Conservation (phyloP, 2,113 vertebrate species). For the Rafetus swinhoei region DNA sequence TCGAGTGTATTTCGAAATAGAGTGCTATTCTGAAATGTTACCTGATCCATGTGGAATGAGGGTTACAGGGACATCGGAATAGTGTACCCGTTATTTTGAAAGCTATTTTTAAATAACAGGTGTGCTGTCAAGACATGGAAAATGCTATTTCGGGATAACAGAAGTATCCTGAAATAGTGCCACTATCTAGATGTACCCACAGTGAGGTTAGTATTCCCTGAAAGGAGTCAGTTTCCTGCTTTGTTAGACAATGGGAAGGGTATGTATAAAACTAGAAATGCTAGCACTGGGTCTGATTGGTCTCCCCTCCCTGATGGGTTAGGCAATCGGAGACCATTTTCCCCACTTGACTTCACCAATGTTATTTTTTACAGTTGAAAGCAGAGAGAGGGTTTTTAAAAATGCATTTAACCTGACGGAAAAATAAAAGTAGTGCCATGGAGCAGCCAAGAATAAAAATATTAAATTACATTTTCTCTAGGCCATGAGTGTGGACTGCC, state of each 20-base stretch:
- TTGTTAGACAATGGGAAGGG: accelerated
- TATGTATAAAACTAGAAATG: not conserved
- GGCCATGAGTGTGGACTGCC: not conserved
- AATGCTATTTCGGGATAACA: too few species aligned
- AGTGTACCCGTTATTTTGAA: too few species aligned
- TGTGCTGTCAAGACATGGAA: too few species aligned
- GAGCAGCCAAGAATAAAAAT: not conserved
- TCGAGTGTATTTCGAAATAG: too few species aligned
- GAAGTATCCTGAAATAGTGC: too few species aligned
- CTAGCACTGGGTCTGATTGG: not conserved
- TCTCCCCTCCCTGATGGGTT: not conserved
- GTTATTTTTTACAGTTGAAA: not conserved
- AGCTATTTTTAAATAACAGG: too few species aligned
- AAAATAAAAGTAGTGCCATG: not conserved
- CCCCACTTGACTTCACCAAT: not conserved
- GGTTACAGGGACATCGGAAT: too few species aligned
- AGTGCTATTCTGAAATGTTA: too few species aligned
- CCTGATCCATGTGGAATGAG: too few species aligned
- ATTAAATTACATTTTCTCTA: not conserved
- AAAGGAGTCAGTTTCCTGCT: not conserved
- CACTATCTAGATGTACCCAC: too few species aligned
- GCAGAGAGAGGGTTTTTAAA: not conserved
- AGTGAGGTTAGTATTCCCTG: not conserved
- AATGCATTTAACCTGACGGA: not conserved
- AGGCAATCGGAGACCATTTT: not conserved